Evolutionary conservation across 2,888 invertebrate genomes (phyloP).

Genomic region (Thereva unica): DNA sequence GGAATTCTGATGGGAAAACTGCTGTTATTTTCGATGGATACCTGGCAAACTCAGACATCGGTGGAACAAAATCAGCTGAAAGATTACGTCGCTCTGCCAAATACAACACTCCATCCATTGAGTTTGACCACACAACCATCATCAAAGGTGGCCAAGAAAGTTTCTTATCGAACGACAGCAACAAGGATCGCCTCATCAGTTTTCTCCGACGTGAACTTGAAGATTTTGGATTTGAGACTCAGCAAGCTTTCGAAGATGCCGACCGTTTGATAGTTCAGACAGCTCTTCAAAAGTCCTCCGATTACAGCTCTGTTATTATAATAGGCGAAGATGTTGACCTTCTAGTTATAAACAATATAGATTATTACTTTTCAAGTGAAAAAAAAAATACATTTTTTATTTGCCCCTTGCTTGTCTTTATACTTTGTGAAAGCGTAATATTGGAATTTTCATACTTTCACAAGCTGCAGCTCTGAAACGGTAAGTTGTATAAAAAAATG

Average conservation of each 20-base stretch:
- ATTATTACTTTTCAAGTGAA: no score
- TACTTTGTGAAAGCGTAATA: no score
- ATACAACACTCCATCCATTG: constrained; percentile 15
- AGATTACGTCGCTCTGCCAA: constrained; percentile 15
- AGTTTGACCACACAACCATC: constrained; percentile 12
- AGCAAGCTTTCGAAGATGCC: constrained; percentile 30
- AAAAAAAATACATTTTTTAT: no score
- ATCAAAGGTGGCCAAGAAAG: constrained; percentile 10
- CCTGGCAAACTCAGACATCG: neutral
- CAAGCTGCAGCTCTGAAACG: no score
- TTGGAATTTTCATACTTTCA: no score
- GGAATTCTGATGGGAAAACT: constrained; percentile 9
- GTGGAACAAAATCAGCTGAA: constrained; percentile 8
- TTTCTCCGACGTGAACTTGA: constrained; percentile 5
- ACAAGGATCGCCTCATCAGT: constrained; percentile 19
- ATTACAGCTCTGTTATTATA: constrained; percentile 4
- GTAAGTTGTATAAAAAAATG: no score
- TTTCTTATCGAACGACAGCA: constrained; percentile 25
- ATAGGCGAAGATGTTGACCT: constrained; percentile 32
- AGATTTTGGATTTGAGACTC: constrained; percentile 10
- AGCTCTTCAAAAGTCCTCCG: constrained; percentile 11
- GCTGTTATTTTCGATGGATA: constrained; percentile 26
- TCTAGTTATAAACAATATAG: no score
- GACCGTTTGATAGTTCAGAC: constrained; percentile 26
- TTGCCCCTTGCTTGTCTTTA: no score